Percentiles rank a stretch among this genome's conserved stretches.
Evolutionary conservation across 2,888 invertebrate species (phyloP).

Genomic region (Rotaria magnacalcarata): DNA sequence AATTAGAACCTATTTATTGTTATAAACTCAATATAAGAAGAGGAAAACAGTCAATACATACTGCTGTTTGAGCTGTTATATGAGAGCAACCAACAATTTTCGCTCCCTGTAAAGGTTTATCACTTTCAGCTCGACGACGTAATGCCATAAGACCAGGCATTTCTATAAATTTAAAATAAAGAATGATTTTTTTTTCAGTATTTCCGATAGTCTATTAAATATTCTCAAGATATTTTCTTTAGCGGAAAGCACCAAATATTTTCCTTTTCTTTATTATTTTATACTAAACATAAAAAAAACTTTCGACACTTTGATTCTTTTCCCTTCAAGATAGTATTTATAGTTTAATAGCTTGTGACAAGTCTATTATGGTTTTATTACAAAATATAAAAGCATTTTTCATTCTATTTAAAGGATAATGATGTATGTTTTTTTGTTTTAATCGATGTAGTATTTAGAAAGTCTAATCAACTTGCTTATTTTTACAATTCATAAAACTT

Average conservation of each 20-base stretch:
- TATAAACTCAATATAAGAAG: constrained; percentile 35
- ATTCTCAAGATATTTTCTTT: neutral
- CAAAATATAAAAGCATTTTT: neutral
- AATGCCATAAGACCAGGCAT: constrained; percentile 97
- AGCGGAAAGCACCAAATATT: neutral
- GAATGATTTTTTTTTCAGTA: no score
- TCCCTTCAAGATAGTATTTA: neutral
- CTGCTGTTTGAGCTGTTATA: constrained; percentile 95
- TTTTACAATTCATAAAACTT: no score
- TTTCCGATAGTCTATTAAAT: no score
- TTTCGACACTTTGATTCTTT: neutral
- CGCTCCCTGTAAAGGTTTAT: constrained; percentile 88
- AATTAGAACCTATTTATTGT: constrained; percentile 65
- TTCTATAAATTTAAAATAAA: constrained; percentile 63
- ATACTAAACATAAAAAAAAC: no score
- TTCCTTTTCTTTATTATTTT: neutral
- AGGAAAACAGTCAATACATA: constrained; percentile 53
- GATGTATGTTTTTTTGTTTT: neutral
- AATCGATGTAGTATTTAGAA: no score
- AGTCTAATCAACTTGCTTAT: no score
- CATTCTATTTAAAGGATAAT: neutral
- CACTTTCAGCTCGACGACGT: constrained; percentile 78
- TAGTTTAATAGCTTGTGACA: neutral
- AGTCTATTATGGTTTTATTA: neutral
- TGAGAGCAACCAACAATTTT: constrained; percentile 95